Evolutionary conservation across 2,113 vertebrate species (phyloP).

Genomic region (Laticauda colubrina): DNA sequence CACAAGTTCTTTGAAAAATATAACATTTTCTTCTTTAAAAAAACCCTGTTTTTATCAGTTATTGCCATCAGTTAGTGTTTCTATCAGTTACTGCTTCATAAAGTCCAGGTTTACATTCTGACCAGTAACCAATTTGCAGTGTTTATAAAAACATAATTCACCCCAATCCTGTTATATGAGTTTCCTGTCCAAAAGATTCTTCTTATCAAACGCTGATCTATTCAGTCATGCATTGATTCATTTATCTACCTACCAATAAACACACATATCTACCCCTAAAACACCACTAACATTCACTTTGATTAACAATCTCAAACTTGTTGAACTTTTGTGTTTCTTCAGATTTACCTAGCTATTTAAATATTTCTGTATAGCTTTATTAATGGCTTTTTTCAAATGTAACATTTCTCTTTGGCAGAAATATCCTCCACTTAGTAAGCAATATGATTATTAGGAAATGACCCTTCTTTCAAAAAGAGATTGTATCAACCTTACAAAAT

Average conservation of each 20-base stretch:
- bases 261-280: neutral
- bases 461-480: neutral
- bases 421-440: neutral
- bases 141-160: neutral
- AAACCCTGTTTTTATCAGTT: neutral
- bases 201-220: neutral
- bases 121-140: neutral
- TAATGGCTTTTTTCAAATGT: neutral
- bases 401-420: neutral
- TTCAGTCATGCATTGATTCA: neutral
- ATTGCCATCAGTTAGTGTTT: neutral
- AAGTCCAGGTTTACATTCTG: neutral
- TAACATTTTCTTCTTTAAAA: neutral
- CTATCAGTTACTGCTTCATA: neutral
- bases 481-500: neutral
- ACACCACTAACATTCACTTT: neutral
- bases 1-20: neutral
- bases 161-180: neutral
- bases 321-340: neutral
- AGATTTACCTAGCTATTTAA: neutral
- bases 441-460: neutral
- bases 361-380: neutral
- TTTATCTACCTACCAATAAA: neutral
- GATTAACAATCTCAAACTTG: neutral
- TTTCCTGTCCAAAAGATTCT: neutral